Evolutionary conservation across 1,140 invertebrate genomes (phyloP).

Genomic region (Tetramorium simillimum): DNA sequence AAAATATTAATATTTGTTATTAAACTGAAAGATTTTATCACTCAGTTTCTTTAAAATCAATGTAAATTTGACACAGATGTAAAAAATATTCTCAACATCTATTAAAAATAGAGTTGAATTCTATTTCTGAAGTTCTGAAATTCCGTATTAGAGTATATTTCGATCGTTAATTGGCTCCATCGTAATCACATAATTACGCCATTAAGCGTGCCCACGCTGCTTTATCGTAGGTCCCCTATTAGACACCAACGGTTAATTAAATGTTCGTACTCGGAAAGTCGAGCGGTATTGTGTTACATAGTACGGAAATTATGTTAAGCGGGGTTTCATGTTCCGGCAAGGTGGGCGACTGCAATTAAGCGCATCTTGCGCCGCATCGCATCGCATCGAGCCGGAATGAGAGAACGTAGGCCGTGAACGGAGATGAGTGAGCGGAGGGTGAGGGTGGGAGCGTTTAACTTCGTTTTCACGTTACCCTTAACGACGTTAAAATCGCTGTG

Average conservation of each 20-base stretch:
- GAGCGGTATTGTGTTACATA: conserved; percentile 58
- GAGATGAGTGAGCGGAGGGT: not conserved
- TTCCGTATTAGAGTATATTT: not conserved
- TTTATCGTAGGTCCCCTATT: conserved; percentile 48
- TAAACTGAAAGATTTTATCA: not conserved
- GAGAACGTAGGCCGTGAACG: not conserved
- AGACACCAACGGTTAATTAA: conserved; percentile 55
- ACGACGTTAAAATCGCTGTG: conserved; percentile 73
- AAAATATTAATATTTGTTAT: not conserved
- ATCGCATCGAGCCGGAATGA: conserved; percentile 25
- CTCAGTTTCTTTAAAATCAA: not conserved
- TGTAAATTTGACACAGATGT: not conserved
- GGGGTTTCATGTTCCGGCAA: conserved; percentile 14
- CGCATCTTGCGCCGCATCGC: conserved; percentile 56
- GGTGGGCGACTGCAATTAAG: conserved; percentile 65
- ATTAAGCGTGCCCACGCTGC: conserved; percentile 24
- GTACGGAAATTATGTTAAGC: conserved; percentile 62
- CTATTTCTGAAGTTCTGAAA: not conserved
- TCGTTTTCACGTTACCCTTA: conserved; percentile 74
- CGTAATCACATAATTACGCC: conserved; percentile 43
- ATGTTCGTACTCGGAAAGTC: conserved; percentile 59
- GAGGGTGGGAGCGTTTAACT: conserved; percentile 67
- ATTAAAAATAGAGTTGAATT: not conserved
- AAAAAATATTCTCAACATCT: not conserved
- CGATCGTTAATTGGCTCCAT: conserved; percentile 47